These are phyloP conservation scores for Pyralis farinalis DNA, from an alignment of 2,888 invertebrate species.

Conservation along the genomic window DNA sequence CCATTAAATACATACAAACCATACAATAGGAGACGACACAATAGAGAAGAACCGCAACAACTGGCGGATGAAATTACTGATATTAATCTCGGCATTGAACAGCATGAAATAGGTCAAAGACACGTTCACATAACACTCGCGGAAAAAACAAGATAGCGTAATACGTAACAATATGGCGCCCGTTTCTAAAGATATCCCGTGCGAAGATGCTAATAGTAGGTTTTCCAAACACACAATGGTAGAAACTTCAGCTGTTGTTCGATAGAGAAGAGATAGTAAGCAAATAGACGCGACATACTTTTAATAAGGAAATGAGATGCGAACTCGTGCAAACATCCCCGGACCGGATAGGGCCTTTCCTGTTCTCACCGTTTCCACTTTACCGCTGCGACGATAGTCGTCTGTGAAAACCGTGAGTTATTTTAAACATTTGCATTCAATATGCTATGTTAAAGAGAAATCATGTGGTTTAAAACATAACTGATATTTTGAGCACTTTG, in stretches of 20 bases:
- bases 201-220: constrained; percentile 20
- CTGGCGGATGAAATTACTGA: constrained; percentile 6
- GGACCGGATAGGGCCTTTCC: neutral
- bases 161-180: constrained; percentile 13
- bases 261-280: no score
- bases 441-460: neutral
- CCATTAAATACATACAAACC: neutral
- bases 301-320: neutral
- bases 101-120: constrained; percentile 11
- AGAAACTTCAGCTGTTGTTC: no score
- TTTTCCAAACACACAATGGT: constrained; percentile 10
- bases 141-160: neutral
- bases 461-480: neutral
- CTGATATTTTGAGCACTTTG: no score
- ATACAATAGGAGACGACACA: constrained; percentile 14
- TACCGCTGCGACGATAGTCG: neutral
- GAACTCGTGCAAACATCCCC: neutral
- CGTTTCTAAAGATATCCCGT: constrained; percentile 38
- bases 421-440: neutral
- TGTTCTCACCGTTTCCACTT: neutral
- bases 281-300: neutral
- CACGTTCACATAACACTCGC: constrained; percentile 10
- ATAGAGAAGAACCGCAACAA: constrained; percentile 19
- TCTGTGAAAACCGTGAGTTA: neutral
- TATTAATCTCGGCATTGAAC: neutral